Evolutionary conservation across 2,113 vertebrate species (phyloP).

Genomic region (Tenebrosternarchus preto): DNA sequence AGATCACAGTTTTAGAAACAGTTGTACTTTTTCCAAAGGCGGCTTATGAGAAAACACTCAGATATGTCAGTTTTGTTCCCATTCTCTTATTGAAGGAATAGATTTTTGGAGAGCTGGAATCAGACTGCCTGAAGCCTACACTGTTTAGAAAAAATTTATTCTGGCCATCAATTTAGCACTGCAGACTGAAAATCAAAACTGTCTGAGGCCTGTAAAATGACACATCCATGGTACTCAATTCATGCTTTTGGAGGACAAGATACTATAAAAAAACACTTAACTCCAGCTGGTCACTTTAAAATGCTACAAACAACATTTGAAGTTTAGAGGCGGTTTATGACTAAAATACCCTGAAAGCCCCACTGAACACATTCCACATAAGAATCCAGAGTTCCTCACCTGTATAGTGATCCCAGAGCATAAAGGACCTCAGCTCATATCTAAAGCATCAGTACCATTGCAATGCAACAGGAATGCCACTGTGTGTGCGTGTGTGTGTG

Average conservation of each 20-base stretch:
- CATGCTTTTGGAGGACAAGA: background rate
- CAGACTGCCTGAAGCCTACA: background rate
- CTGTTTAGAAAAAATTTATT: background rate
- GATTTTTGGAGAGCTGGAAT: background rate
- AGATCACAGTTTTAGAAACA: background rate
- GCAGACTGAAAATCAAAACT: background rate
- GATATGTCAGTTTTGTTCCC: background rate
- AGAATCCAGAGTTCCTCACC: background rate
- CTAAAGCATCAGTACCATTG: background rate
- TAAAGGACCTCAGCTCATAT: background rate
- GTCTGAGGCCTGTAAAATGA: background rate
- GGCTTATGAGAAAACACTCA: too few relatives aligned
- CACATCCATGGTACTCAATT: background rate
- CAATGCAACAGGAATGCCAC: background rate
- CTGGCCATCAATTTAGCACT: background rate
- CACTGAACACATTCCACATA: background rate
- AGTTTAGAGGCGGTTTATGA: background rate
- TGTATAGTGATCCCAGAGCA: too few relatives aligned
- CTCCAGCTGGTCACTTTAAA: too few relatives aligned
- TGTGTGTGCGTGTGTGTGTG: constrained; percentile 10
- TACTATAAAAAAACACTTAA: background rate
- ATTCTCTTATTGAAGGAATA: background rate
- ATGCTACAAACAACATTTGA: background rate
- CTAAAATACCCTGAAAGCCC: background rate
- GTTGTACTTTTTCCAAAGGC: too few relatives aligned